phyloP scores from a whole-genome alignment of 2,797 vertebrate genomes.

The Clarias laeviceps region DNA sequence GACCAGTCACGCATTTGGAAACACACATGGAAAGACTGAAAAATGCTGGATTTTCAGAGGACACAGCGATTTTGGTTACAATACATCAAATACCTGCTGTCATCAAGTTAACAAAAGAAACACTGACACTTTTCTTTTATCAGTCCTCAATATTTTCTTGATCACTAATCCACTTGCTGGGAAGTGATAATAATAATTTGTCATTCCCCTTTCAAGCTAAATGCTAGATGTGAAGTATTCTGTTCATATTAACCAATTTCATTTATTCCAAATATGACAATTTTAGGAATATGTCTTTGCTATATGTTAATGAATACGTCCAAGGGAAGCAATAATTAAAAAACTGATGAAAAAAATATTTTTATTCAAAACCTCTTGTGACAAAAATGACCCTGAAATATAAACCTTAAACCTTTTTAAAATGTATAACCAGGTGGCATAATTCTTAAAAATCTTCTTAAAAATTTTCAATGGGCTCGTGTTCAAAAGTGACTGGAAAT shows the following conservation, averaged over 20 bases:
- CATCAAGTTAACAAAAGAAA: not conserved
- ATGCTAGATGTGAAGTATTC: not conserved
- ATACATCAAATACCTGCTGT: not conserved
- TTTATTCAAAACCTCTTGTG: not conserved
- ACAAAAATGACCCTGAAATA: not conserved
- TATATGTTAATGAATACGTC: too few relatives aligned
- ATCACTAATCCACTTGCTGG: not conserved
- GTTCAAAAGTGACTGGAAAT: not conserved
- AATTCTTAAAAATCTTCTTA: not conserved
- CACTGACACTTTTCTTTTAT: not conserved
- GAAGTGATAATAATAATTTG: conserved; percentile 7
- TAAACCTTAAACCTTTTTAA: not conserved
- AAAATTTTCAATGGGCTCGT: not conserved
- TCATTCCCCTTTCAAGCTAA: not conserved
- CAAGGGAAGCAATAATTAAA: too few relatives aligned
- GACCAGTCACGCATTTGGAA: not conserved
- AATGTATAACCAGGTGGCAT: not conserved
- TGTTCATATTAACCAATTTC: not conserved
- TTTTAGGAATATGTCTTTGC: not conserved
- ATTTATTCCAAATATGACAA: not conserved
- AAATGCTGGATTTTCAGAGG: not conserved
- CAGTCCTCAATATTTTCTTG: not conserved
- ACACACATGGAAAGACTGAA: not conserved
- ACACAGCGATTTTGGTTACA: not conserved
- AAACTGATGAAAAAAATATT: not conserved